These are phyloP conservation scores for Drosophila saltans DNA, from an alignment of 1,140 invertebrate species.

Conservation along the genomic window DNA sequence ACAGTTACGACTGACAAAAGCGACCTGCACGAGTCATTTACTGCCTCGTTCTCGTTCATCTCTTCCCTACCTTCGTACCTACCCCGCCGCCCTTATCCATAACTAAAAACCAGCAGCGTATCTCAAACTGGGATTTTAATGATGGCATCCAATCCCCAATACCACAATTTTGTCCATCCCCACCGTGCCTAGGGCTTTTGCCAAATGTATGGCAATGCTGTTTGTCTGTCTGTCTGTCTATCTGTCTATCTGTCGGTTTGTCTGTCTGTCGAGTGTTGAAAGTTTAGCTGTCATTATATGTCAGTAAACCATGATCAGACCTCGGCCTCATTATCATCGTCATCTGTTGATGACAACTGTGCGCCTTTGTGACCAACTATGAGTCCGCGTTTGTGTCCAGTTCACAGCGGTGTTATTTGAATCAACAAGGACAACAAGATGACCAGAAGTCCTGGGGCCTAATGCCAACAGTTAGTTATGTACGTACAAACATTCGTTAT, in stretches of 20 bases:
- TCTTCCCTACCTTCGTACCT: background rate
- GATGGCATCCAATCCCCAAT: constrained; percentile 10
- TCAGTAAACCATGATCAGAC: constrained; percentile 73
- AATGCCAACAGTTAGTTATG: constrained; percentile 57
- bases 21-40: constrained; percentile 70
- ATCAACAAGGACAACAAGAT: constrained; percentile 44
- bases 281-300: constrained; percentile 79
- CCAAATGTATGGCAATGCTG: constrained; percentile 16
- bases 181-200: background rate
- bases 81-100: background rate
- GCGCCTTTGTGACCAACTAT: constrained; percentile 24
- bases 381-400: constrained; percentile 25
- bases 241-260: constrained; percentile 1
- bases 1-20: constrained; percentile 64
- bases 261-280: constrained; percentile 60
- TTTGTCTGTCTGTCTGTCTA: background rate
- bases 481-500: constrained; percentile 48
- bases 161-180: background rate
- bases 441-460: constrained; percentile 31
- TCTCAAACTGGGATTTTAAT: constrained; percentile 27
- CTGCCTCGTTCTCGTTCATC: constrained; percentile 13
- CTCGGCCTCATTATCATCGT: constrained; percentile 32
- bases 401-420: constrained; percentile 35
- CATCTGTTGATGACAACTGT: constrained; percentile 62
- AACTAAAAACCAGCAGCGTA: no score